Conservation (phyloP, 2,888 invertebrate genomes). For the Athalia rosae region DNA sequence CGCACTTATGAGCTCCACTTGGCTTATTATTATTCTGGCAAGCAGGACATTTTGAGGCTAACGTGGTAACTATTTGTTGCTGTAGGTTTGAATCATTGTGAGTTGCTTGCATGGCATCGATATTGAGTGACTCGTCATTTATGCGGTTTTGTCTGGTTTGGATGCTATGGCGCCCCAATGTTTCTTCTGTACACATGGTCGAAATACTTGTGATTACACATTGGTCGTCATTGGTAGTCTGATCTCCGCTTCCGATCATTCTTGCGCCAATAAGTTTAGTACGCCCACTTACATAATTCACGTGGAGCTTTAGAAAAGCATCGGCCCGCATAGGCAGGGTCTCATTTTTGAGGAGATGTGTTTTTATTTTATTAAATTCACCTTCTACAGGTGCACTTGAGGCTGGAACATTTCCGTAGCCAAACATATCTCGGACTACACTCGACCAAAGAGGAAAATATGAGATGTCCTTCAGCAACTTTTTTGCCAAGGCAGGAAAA, state of each 20-base stretch:
- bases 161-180: background rate
- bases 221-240: background rate
- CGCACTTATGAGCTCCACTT: constrained; percentile 16
- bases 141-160: background rate
- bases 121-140: background rate
- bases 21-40: constrained; percentile 15
- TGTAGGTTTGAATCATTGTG: background rate
- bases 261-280: constrained; percentile 36
- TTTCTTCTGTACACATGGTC: background rate
- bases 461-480: constrained; percentile 31
- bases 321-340: constrained; percentile 32
- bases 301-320: constrained; percentile 22
- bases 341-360: constrained; percentile 28
- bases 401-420: constrained; percentile 44
- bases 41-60: background rate
- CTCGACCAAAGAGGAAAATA: constrained; percentile 45
- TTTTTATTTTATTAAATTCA: constrained; percentile 46
- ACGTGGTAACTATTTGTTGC: too few species aligned
- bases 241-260: background rate
- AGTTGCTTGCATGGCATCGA: background rate
- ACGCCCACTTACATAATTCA: constrained; percentile 41
- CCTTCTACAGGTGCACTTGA: constrained; percentile 47
- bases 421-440: constrained; percentile 39
- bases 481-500: constrained; percentile 23
- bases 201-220: background rate